Conservation (phyloP, 2,888 invertebrate species). For the Rugalucina vietnamica region DNA sequence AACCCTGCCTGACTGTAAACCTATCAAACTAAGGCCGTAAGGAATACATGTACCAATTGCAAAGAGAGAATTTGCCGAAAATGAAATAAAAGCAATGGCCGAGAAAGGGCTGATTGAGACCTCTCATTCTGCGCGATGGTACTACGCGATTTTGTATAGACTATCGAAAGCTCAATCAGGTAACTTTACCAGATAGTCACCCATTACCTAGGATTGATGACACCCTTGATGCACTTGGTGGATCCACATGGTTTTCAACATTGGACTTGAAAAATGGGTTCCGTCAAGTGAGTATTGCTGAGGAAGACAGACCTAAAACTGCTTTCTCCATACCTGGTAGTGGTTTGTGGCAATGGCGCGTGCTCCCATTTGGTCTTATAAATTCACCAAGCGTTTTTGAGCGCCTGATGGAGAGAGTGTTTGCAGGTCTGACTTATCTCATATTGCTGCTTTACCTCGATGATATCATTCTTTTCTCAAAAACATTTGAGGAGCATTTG, state of each 20-base stretch:
- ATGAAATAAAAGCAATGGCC: constrained; percentile 38
- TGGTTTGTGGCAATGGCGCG: constrained; percentile 49
- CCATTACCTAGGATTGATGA: constrained; percentile 53
- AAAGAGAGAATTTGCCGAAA: constrained; percentile 41
- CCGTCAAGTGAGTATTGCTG: constrained; percentile 45
- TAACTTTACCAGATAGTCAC: constrained; percentile 31
- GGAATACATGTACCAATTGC: constrained; percentile 43
- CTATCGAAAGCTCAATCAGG: constrained; percentile 33
- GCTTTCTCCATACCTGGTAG: constrained; percentile 51
- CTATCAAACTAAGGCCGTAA: constrained; percentile 33
- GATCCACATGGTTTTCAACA: constrained; percentile 47
- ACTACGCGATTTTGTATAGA: constrained; percentile 48
- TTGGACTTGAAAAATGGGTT: constrained; percentile 51
- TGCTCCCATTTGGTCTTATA: constrained; percentile 48
- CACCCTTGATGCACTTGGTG: constrained; percentile 30
- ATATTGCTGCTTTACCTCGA: too few species aligned
- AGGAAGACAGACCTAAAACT: constrained; percentile 36
- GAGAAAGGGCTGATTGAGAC: constrained; percentile 48
- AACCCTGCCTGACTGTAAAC: constrained; percentile 25
- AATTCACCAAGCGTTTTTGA: constrained; percentile 42
- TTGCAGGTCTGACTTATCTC: constrained; percentile 21
- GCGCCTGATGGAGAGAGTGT: constrained; percentile 46
- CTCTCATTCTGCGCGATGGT: constrained; percentile 34
- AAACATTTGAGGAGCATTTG: too few species aligned
- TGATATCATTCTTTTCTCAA: too few species aligned